phyloP scores from a whole-genome alignment of 2,888 invertebrate species.

The Sesia apiformis region DNA sequence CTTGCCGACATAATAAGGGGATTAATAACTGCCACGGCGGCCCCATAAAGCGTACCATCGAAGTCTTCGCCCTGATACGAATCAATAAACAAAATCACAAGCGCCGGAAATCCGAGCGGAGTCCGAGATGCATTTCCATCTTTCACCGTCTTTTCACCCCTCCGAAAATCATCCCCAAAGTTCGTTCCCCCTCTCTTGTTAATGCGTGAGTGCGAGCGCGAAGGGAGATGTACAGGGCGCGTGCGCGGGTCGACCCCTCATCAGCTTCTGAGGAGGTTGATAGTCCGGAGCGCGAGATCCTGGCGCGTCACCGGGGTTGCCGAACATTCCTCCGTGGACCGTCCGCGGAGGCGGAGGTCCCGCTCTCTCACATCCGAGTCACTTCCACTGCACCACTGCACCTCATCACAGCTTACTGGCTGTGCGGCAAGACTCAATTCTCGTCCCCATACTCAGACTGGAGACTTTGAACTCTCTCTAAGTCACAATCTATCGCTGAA shows the following conservation, averaged over 20 bases:
- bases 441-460: conserved; percentile 11
- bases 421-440: conserved; percentile 25
- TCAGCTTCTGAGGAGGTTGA: conserved; percentile 56
- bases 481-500: conserved; percentile 9
- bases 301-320: conserved; percentile 54
- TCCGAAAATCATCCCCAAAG: conserved; percentile 66
- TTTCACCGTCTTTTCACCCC: conserved; percentile 71
- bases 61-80: conserved; percentile 46
- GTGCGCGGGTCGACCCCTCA: conserved; percentile 66
- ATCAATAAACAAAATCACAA: conserved; percentile 73
- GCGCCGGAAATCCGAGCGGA: conserved; percentile 71
- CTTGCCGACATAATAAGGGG: conserved; percentile 49
- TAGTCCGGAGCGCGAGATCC: conserved; percentile 56
- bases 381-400: conserved; percentile 30
- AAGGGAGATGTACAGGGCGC: conserved; percentile 38
- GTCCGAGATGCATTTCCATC: conserved; percentile 73
- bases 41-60: conserved; percentile 35
- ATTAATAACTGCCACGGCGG: conserved; percentile 47
- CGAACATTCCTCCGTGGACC: conserved; percentile 67
- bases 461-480: conserved; percentile 6
- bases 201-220: conserved; percentile 33
- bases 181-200: conserved; percentile 37
- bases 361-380: conserved; percentile 60
- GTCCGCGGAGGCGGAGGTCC: conserved; percentile 68
- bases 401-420: conserved; percentile 14